Conservation (phyloP, 2,113 vertebrate genomes). For the Alosa alosa region DNA sequence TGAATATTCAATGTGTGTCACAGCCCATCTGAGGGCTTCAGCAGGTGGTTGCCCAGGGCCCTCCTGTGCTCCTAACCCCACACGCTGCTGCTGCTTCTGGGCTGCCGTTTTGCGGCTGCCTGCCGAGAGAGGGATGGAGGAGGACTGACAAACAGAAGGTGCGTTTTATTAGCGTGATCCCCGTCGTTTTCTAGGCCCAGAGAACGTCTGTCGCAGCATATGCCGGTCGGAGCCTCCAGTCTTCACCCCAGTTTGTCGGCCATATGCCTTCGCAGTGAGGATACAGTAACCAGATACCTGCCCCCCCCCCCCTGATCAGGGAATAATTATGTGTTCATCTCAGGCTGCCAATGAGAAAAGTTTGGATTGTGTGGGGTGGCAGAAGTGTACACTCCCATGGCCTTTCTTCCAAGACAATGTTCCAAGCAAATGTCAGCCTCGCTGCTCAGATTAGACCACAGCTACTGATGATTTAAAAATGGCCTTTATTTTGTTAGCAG, state of each 20-base stretch:
- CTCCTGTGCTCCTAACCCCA: background rate
- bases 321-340: background rate
- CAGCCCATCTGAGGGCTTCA: background rate
- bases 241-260: conserved; percentile 40
- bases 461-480: background rate
- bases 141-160: conserved; percentile 7
- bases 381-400: background rate
- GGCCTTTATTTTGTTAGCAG: background rate
- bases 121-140: background rate
- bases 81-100: background rate
- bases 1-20: background rate
- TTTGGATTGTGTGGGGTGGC: background rate
- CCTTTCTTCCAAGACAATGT: background rate
- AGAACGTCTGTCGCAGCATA: conserved; percentile 45
- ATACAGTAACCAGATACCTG: background rate
- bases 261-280: conserved; percentile 37
- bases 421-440: background rate
- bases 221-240: conserved; percentile 32
- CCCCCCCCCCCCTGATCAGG: background rate
- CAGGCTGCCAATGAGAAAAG: background rate
- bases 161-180: background rate
- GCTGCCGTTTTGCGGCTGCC: background rate
- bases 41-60: background rate
- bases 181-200: background rate
- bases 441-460: background rate